Evolutionary conservation across 2,113 vertebrate species (phyloP), one percentile per base, ranked within the genome.

Genomic region (Ursus arctos): DNA sequence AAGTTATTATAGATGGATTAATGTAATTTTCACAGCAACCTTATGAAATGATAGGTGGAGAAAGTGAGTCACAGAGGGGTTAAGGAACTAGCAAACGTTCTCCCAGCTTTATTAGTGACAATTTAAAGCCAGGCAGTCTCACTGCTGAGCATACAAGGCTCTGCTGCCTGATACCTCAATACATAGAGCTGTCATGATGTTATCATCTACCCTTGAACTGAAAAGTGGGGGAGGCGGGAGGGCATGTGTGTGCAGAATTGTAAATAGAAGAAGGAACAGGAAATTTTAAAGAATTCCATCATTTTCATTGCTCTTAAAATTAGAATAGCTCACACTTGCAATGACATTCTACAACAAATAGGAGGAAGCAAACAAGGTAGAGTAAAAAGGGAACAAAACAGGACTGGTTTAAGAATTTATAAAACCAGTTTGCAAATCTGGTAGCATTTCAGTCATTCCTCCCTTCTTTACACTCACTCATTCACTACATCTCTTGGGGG

Each of bases 231-330:
- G 21, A 31, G 7, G 43, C 4, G 14, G 11, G 76, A 31, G 28
- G 28, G 47, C 4, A 53, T 33, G 28, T 21, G 76, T 53, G 76
- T 21, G 49, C 18, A 53, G 76, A 11, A 74, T 4, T 63, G 4
- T 47, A 76, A 63, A 31, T 65, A 18, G 93, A 90, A 84, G n/a
- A 87, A 36, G 57, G 12, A 47, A 51, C 13, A 53, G 55, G 24
- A 77, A 55, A 88, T 49, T 67, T 74, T 36, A 57, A 65, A 47
- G 53, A 24, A 77, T n/a, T 80, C 6, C 36, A 6, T 55, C 13
- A 81, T 84, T 79, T 91, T 31, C 49, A 63, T 40, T 26, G 33
- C 55, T 92, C 59, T 94, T 57, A 76, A 96, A 95, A 74, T 65
- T 79, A 43, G 13, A 94, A 47, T 53, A 47, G 24, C 33, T 49